Base-by-base conservation (phyloP, 2,797 vertebrate species). In the Diceros bicornis region DNA sequence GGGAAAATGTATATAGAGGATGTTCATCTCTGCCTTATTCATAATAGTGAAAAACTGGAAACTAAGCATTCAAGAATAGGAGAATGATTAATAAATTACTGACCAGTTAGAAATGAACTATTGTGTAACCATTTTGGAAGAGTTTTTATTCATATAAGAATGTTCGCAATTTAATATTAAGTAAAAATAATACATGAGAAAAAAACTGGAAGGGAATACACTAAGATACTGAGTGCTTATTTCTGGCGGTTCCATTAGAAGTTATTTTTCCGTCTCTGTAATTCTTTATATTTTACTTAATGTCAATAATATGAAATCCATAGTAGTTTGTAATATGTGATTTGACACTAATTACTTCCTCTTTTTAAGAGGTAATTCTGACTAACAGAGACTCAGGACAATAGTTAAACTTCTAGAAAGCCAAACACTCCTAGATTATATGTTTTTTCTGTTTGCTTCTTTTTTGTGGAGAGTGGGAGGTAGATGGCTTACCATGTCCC, bases 321-420 rank as follows among this genome's bases (percentile, higher is more conserved):
- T 64, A 47, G 81, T 32, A 68, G 21, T 55, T 55, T 47, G 7
- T 23, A 85, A 66, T 84, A 69, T 44, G 64, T 47, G 9, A 78
- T 68, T 86, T 89, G 10, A 94, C n/a, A 75, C 17, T 34, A 68
- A 61, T 5, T 74, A 13, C 88, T 87, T 84, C 34, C 32, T 88
- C 7, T 79, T 57, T 78, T 82, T 91, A 77, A 81, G 72, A 47
- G 29, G 1, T 77, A 85, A 41, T 92, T 92, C 44, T 95, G 62
- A 66, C 41, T 57, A 59, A 25, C 11, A 32, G 61, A 74, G 18
- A 59, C 4, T 18, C n/a, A 72, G 2, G 20, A 17, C 8, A 90
- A 89, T 59, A 68, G 37, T 85, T 11, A 79, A 84, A 55, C 25
- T 87, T 69, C 34, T 32, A 87, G 18, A 64, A 92, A 92, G 44